Base-by-base conservation (phyloP, 2,113 vertebrate genomes). In the Petrocephalus microphthalmus region DNA sequence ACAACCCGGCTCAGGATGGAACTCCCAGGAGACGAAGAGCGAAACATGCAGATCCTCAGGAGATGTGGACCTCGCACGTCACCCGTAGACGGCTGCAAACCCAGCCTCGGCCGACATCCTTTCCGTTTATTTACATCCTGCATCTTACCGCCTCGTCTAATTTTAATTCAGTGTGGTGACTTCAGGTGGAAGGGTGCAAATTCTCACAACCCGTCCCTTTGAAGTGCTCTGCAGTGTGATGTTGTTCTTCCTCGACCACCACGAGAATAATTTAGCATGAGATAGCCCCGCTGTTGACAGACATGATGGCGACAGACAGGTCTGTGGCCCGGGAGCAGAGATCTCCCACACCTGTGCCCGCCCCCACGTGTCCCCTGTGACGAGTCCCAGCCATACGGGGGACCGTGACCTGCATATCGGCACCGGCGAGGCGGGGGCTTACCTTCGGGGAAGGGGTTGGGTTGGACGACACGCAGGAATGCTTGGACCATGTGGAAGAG, bases 361-460 rank as follows among this genome's bases (percentile, higher is more conserved):
- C 60, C 60, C 51, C 51, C 51, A 7, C 22, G 52, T 54, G 15
- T 54, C 22, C 22, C n/a, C 57, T 49, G 47, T 49, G 60, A 67
- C 6, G 8, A 74, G 78, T 3, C 7, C 5, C 37, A 47, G 45
- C 19, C 20, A 0, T 2, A 42, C 19, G 17, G 19, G 19, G 22
- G 57, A 19, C 22, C 20, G 78, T 49, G 74, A 54, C 84, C 52
- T 25, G 15, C 29, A 1, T 37, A 54, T 29, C 5, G 29, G 84
- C 1, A n/a, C 25, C n/a, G n/a, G n/a, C 2, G 25, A 64, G 15
- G n/a, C 33, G 20, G 1, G 78, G 15, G 52, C 97, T 95, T 95
- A 99, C 98, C 98, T 95, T 96, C 93, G 2, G 98, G 98, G 57
- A 98, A 99, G 20, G 93, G 91, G 90, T 96, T 95, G 60, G 98